A percentile compares a stretch with the other conserved stretches of the same genome.
These are phyloP conservation scores for Trachops cirrhosus DNA, from an alignment of 2,797 vertebrate genomes.

Conservation along the genomic window DNA sequence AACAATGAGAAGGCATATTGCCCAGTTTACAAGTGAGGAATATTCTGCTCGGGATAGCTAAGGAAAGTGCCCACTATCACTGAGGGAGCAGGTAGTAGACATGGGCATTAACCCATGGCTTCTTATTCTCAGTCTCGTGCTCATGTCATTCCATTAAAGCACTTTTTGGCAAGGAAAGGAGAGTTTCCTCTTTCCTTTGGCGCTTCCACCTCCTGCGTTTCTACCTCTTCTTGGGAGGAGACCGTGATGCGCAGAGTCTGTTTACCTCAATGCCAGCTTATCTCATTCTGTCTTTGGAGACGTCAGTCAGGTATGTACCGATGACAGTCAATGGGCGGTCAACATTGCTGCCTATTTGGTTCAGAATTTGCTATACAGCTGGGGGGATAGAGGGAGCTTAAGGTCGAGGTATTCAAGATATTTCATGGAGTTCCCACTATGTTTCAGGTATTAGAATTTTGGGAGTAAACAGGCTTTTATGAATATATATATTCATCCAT, in stretches of 20 bases:
- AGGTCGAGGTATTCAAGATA: neutral
- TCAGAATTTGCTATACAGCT: neutral
- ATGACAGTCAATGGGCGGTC: neutral
- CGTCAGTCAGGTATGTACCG: neutral
- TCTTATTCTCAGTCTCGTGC: neutral
- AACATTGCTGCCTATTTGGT: neutral
- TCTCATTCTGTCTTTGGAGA: neutral
- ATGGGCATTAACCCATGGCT: neutral
- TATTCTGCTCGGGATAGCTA: neutral
- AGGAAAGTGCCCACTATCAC: neutral
- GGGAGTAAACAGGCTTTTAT: neutral
- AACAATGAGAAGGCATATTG: neutral
- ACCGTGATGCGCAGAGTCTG: neutral
- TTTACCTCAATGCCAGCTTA: neutral
- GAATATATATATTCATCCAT: neutral
- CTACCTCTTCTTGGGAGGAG: neutral
- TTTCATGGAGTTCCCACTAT: neutral
- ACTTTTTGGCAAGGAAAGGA: neutral
- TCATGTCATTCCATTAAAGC: neutral
- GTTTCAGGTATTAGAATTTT: neutral
- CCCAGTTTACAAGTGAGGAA: neutral
- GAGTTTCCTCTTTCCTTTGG: neutral
- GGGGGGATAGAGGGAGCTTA: neutral
- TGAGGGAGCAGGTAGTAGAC: neutral
- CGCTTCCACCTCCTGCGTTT: neutral